phyloP scores from a whole-genome alignment of 2,797 vertebrate genomes.

The Danio albolineatus region DNA sequence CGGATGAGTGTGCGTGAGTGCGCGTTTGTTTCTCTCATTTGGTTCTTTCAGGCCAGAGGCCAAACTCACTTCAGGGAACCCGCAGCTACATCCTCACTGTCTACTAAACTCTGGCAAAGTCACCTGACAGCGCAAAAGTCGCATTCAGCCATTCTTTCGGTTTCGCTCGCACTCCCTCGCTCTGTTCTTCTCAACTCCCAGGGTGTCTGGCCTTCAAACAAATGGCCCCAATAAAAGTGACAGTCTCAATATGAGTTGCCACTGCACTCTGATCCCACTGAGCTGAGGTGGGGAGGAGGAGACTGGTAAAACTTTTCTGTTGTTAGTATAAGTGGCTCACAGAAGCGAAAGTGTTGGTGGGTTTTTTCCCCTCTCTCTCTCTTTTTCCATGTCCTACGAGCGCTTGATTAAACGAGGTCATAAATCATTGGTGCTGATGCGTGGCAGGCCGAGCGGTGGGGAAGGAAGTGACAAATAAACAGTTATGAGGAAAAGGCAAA shows the following conservation, averaged over 20 bases:
- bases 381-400: conserved; percentile 60
- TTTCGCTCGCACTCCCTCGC: conserved; percentile 16
- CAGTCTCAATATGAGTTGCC: conserved; percentile 53
- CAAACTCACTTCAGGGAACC: conserved; percentile 30
- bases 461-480: conserved; percentile 68
- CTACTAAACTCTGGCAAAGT: conserved; percentile 49
- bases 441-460: conserved; percentile 69
- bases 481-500: conserved; percentile 64
- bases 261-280: conserved; percentile 44
- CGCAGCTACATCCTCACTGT: conserved; percentile 4
- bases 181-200: conserved; percentile 53
- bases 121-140: conserved; percentile 47
- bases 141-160: conserved; percentile 31
- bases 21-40: conserved; percentile 16
- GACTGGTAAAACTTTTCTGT: conserved; percentile 13
- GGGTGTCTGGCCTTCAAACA: conserved; percentile 57
- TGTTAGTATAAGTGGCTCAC: conserved; percentile 41
- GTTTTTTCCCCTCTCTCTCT: conserved; percentile 30
- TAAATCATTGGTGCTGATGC: conserved; percentile 79
- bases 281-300: conserved; percentile 27
- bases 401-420: conserved; percentile 79
- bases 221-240: conserved; percentile 59
- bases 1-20: neutral
- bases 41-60: conserved; percentile 30
- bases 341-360: conserved; percentile 11